Percentiles rank a stretch among this genome's conserved stretches.
phyloP scores from a whole-genome alignment of 1,140 invertebrate species.

The Calosoma granatense region DNA sequence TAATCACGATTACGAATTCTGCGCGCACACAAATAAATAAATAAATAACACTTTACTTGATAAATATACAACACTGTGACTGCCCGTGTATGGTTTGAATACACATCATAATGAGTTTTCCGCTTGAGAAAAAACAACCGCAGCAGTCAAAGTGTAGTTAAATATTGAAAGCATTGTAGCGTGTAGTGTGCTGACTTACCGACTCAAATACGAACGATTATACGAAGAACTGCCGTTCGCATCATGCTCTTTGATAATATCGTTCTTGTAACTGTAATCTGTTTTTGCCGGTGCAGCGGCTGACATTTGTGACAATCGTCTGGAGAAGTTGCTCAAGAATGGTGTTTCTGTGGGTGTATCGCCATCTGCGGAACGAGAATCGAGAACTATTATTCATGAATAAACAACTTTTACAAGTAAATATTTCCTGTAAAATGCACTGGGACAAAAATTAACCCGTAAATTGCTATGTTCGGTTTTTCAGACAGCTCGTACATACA shows the following conservation, averaged over 20 bases:
- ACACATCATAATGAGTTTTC: no score
- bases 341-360: slow-evolving; percentile 40
- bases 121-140: slow-evolving; percentile 10
- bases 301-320: slow-evolving; percentile 43
- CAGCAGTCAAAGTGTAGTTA: neutral
- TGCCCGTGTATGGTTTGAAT: no score
- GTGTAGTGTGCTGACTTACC: slow-evolving; percentile 18
- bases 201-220: slow-evolving; percentile 12
- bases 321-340: slow-evolving; percentile 54
- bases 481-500: no score
- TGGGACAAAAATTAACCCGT: no score
- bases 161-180: slow-evolving; percentile 13
- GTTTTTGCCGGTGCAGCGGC: slow-evolving; percentile 34
- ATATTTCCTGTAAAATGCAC: neutral
- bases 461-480: no score
- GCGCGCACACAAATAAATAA: slow-evolving; percentile 19
- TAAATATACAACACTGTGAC: no score
- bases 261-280: slow-evolving; percentile 24
- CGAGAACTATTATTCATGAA: no score
- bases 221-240: slow-evolving; percentile 22
- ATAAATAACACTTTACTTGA: neutral
- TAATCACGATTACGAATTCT: slow-evolving; percentile 31
- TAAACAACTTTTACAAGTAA: no score
- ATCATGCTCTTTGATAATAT: slow-evolving; percentile 30
- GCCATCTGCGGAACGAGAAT: neutral